Conservation (phyloP, 2,888 invertebrate species). For the Amblyteles armatorius region DNA sequence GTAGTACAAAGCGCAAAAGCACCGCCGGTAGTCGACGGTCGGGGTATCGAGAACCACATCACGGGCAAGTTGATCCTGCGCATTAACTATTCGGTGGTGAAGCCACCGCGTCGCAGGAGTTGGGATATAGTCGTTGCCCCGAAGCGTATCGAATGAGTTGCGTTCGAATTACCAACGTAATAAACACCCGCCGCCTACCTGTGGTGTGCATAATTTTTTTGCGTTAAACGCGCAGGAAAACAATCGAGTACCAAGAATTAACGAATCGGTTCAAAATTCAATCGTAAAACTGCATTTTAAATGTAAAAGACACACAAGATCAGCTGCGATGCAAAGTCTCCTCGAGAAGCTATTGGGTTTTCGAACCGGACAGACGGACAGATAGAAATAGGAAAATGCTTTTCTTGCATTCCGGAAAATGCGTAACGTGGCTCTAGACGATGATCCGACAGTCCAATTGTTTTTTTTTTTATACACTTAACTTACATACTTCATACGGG, state of each 20-base stretch:
- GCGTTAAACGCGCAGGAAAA: background rate
- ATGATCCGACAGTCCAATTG: too few species aligned
- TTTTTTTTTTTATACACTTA: too few species aligned
- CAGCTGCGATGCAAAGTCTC: too few species aligned
- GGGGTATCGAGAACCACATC: conserved; percentile 36
- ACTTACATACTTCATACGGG: background rate
- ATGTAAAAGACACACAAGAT: background rate
- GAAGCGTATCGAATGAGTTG: conserved; percentile 33
- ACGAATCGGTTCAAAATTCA: background rate
- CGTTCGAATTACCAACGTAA: conserved; percentile 23
- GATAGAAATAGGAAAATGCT: too few species aligned
- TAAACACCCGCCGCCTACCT: background rate
- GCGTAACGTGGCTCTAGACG: too few species aligned
- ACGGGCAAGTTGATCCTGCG: conserved; percentile 62
- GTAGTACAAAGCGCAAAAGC: conserved; percentile 60
- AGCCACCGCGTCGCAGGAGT: background rate
- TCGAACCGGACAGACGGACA: too few species aligned
- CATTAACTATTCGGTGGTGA: conserved; percentile 60
- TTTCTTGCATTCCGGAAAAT: too few species aligned
- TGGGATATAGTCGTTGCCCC: background rate
- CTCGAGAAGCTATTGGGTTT: too few species aligned
- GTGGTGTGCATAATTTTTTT: conserved; percentile 18
- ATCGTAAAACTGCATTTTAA: background rate
- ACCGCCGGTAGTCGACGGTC: background rate
- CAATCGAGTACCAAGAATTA: background rate